Conservation (phyloP, 1,140 invertebrate genomes). For the Grapholita molesta region DNA sequence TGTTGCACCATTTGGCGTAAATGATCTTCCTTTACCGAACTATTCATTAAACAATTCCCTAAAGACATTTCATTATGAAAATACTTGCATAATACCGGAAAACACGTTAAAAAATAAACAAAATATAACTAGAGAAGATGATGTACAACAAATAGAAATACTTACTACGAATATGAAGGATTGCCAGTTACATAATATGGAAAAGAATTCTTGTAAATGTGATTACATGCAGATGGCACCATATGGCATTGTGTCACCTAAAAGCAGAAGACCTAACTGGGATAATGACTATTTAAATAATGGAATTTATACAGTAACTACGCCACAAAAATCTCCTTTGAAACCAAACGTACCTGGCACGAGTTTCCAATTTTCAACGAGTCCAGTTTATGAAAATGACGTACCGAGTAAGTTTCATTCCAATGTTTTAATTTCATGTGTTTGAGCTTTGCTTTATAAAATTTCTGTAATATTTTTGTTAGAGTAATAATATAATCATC, state of each 20-base stretch:
- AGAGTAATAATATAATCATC: neutral
- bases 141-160: slow-evolving; percentile 70
- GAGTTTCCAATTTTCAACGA: slow-evolving; percentile 67
- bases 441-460: neutral
- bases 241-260: slow-evolving; percentile 59
- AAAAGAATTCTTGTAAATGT: slow-evolving; percentile 64
- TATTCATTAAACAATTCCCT: slow-evolving; percentile 79
- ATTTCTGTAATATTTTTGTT: neutral
- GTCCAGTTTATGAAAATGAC: slow-evolving; percentile 73
- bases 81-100: slow-evolving; percentile 65
- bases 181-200: slow-evolving; percentile 65
- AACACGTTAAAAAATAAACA: slow-evolving; percentile 65
- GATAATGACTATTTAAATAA: slow-evolving; percentile 63
- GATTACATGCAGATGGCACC: slow-evolving; percentile 70
- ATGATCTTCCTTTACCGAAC: slow-evolving; percentile 78
- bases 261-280: slow-evolving; percentile 59
- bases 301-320: slow-evolving; percentile 65
- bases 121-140: slow-evolving; percentile 64
- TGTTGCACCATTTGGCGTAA: slow-evolving; percentile 50
- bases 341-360: slow-evolving; percentile 56
- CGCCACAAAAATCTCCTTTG: slow-evolving; percentile 58
- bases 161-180: slow-evolving; percentile 68
- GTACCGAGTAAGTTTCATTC: slow-evolving; percentile 46
- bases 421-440: neutral
- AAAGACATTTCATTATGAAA: slow-evolving; percentile 75